Percentiles rank a stretch among this genome's conserved stretches.
Evolutionary conservation across 2,888 invertebrate species (phyloP).

Genomic region (Drosophila phalerata): DNA sequence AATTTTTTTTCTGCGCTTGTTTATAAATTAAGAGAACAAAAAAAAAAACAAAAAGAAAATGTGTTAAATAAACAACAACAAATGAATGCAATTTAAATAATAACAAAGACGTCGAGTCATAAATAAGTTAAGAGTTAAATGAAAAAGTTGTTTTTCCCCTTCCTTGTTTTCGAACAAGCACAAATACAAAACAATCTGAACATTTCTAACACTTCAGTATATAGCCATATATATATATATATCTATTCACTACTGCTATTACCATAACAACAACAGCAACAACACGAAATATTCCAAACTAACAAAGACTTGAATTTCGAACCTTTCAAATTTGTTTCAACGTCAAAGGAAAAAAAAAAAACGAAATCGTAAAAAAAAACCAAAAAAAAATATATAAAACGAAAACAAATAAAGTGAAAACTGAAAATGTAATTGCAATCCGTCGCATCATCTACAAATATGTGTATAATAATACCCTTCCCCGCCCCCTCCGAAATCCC

Average conservation of each 20-base stretch:
- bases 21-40: conserved; percentile 7
- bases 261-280: neutral
- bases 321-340: conserved; percentile 54
- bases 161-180: neutral
- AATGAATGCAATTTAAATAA: conserved; percentile 13
- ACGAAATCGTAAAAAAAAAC: neutral
- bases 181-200: conserved; percentile 8
- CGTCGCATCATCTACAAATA: conserved; percentile 20
- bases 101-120: conserved; percentile 1
- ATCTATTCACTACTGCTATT: conserved; percentile 8
- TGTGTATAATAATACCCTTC: conserved; percentile 9
- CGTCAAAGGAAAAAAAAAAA: conserved; percentile 29
- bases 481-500: too few species aligned
- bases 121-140: conserved; percentile 10
- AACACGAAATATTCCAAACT: conserved; percentile 15
- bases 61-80: conserved; percentile 26
- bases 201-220: neutral
- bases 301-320: conserved; percentile 31
- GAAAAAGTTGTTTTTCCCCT: neutral
- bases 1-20: conserved; percentile 29
- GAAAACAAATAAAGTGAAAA: conserved; percentile 33
- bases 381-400: neutral
- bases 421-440: conserved; percentile 33
- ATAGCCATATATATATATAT: neutral
- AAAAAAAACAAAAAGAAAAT: conserved; percentile 9